Base-by-base conservation (phyloP, 2,888 invertebrate species). In the Phorcus lineatus region DNA sequence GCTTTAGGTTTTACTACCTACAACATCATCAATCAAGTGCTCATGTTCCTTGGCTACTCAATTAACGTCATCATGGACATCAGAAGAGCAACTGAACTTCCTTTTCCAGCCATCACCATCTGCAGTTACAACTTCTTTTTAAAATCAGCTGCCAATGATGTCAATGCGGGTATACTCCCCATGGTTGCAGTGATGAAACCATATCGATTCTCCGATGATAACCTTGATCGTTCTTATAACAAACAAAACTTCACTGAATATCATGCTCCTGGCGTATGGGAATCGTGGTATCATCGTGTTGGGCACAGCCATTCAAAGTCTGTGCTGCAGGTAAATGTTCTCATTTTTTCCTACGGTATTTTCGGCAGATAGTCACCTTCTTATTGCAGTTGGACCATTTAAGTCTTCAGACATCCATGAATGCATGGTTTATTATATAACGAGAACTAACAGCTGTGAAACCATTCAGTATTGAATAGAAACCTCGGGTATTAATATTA, bases 1-100 rank as follows among this genome's bases (percentile, higher is more conserved):
- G 80, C 80, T 19, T 40, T 77, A 53, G 28, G 53, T 67, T 76
- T 80, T 55, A 80, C 80, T 9, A 22, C 40, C 54, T 80, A 76
- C 77, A 80, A 80, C 70, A 80, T 80, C 70, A 77, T 52, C 77
- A 80, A 53, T 1, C 80, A 80, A 77, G 36, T 77, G 66, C 17
- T 40, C 53, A 53, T 80, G 31, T 80, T 40, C 55, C 53, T 77
- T 13, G 19, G 40, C 24, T 52, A 36, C 7, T 77, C 80, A 7
- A 70, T 80, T 40, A 67, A 28, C n/a, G 80, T 80, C 22, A 62
- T 53, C 36, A 67, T 80, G 77, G 80, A 80, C 36, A 40, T 75
- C 55, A 19, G 19, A 9, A 74, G 24, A 54, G 80, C 76, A 17
- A 67, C 16, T 11, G 54, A 52, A 13, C 36, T 80, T 36, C 57